Conservation (phyloP, 2,113 vertebrate genomes). For the Sakesphorus luctuosus region DNA sequence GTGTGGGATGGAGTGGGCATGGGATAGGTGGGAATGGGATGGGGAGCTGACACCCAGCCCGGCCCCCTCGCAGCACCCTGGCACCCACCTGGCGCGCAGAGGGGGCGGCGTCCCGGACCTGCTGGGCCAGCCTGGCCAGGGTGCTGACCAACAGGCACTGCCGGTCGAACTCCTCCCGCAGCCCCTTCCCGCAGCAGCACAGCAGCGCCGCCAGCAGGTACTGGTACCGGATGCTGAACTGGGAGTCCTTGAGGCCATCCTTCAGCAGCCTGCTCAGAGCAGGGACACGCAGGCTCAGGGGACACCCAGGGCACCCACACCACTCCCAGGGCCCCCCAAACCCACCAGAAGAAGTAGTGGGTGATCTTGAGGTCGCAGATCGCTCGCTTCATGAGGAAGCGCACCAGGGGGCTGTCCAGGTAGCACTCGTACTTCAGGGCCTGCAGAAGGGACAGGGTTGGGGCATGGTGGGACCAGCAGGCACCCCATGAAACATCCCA, state of each 20-base stretch:
- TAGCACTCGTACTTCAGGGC: conserved; percentile 98
- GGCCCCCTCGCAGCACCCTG: accelerated
- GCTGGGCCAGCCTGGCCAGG: conserved; percentile 87
- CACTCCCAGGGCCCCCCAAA: accelerated
- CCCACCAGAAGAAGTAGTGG: conserved; percentile 96
- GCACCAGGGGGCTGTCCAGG: conserved; percentile 94
- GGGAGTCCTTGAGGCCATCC: conserved; percentile 92
- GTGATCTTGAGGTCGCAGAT: conserved; percentile 90
- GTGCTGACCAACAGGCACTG: conserved; percentile 91
- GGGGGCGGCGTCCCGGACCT: conserved; percentile 84
- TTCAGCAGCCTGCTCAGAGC: conserved; percentile 85
- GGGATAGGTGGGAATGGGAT: neutral
- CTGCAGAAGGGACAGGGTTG: conserved; percentile 56
- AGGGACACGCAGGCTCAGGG: accelerated
- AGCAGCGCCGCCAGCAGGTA: conserved; percentile 92
- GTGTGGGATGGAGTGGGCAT: neutral
- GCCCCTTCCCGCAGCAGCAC: conserved; percentile 90
- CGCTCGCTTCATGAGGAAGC: conserved; percentile 92
- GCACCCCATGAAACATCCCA: accelerated
- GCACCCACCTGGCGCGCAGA: conserved; percentile 86
- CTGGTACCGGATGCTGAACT: conserved; percentile 97
- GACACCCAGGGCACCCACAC: accelerated
- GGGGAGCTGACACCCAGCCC: neutral
- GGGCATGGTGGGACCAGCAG: accelerated
- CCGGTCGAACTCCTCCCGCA: conserved; percentile 91